Percentiles rank a stretch among this genome's conserved stretches.
Evolutionary conservation across 2,113 vertebrate species (phyloP).

Genomic region (Drymodes brunneopygia): DNA sequence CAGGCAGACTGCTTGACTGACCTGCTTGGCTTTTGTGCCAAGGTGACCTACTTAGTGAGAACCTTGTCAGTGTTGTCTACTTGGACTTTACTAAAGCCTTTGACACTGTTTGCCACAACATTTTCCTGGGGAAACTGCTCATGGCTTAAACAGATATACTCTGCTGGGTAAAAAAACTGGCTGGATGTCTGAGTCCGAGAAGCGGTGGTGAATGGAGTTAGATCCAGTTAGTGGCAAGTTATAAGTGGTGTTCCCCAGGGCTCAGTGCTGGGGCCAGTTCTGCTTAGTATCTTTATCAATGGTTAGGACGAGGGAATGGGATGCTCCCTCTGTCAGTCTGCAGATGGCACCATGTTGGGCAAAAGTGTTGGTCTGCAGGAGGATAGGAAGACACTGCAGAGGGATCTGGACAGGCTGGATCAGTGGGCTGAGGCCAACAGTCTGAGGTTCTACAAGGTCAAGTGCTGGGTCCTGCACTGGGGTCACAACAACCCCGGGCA

Average conservation of each 20-base stretch:
- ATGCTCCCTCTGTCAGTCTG: neutral
- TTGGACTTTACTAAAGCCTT: neutral
- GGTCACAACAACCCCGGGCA: neutral
- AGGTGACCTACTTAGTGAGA: neutral
- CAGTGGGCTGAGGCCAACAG: neutral
- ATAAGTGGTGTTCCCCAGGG: neutral
- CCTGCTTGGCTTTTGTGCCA: neutral
- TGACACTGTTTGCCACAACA: neutral
- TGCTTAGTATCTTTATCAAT: neutral
- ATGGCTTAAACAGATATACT: neutral
- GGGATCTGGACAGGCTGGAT: neutral
- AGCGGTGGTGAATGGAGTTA: neutral
- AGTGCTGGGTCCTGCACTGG: neutral
- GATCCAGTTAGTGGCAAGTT: neutral
- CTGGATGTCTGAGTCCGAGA: neutral
- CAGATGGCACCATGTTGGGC: neutral
- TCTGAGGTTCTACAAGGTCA: neutral
- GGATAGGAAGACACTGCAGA: neutral
- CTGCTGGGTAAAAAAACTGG: neutral
- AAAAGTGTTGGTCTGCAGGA: neutral
- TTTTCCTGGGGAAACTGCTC: neutral
- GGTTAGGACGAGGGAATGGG: rapidly evolving
- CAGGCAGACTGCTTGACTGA: neutral
- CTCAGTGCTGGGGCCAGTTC: neutral
- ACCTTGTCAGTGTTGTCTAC: neutral